Evolutionary conservation across 2,797 vertebrate species (phyloP).

Genomic region (Oryzias sinensis): DNA sequence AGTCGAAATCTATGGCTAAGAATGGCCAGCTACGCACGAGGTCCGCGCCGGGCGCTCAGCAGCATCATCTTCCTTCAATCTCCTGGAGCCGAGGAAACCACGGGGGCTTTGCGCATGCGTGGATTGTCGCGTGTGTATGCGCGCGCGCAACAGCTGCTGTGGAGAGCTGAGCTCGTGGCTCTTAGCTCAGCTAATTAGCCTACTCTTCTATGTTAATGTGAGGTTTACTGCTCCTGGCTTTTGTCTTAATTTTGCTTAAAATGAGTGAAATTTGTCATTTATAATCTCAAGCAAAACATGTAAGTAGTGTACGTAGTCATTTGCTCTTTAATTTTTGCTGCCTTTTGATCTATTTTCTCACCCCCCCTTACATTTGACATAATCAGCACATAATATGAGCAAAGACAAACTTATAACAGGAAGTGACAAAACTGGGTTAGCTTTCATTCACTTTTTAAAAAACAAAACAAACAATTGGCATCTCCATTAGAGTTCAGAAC

Average conservation of each 20-base stretch:
- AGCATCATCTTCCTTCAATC: constrained; percentile 63
- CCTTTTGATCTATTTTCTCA: too few species aligned
- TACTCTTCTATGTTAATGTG: not conserved
- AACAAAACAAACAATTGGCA: too few species aligned
- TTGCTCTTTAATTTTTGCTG: too few species aligned
- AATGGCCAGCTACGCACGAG: constrained; percentile 54
- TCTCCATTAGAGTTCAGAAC: too few species aligned
- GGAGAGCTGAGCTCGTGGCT: not conserved
- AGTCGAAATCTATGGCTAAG: constrained; percentile 48
- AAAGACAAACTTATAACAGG: too few species aligned
- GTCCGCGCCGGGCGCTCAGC: constrained; percentile 56
- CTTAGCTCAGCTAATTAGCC: not conserved
- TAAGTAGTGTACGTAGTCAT: too few species aligned
- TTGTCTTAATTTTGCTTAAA: not conserved
- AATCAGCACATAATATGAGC: too few species aligned
- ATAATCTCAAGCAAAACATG: too few species aligned
- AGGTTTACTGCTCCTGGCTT: not conserved
- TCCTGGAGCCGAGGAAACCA: constrained; percentile 45
- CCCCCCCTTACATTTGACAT: too few species aligned
- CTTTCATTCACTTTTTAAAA: too few species aligned
- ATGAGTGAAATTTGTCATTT: not conserved
- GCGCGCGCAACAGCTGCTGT: not conserved
- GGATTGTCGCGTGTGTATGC: not conserved
- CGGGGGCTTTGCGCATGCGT: constrained; percentile 68
- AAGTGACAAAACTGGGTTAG: too few species aligned